phyloP scores from a whole-genome alignment of 2,113 vertebrate species.

The Passer montanus region DNA sequence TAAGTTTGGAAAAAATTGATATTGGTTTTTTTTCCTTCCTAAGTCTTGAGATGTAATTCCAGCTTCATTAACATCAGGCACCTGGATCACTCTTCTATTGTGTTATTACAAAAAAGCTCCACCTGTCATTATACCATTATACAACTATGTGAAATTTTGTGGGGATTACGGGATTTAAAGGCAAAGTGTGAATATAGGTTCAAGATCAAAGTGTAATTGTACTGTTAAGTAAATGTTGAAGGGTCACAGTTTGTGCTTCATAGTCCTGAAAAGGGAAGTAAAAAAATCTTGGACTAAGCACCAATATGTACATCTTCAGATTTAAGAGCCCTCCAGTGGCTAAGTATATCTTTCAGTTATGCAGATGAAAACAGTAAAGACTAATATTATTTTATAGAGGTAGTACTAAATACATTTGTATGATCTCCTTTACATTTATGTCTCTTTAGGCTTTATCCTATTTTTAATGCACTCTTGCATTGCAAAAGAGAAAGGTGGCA shows the following conservation, averaged over 20 bases:
- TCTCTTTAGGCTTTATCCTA: neutral
- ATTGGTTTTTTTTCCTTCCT: neutral
- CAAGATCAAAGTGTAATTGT: neutral
- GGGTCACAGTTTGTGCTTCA: neutral
- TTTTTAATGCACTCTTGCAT: neutral
- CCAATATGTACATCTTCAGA: neutral
- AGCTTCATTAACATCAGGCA: neutral
- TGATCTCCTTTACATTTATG: neutral
- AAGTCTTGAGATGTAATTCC: neutral
- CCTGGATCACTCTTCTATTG: neutral
- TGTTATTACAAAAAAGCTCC: neutral
- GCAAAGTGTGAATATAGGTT: fast-evolving
- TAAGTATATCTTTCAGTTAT: neutral
- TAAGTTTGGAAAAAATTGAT: neutral
- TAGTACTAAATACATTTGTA: neutral
- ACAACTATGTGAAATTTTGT: neutral
- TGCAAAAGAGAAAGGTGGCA: neutral
- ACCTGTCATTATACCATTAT: neutral
- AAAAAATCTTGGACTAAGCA: neutral
- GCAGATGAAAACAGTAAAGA: neutral
- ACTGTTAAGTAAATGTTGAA: neutral
- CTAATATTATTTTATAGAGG: neutral
- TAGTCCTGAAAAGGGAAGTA: neutral
- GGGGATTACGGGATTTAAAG: neutral
- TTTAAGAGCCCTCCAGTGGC: slow-evolving; percentile 16